A percentile compares a stretch with the other conserved stretches of the same genome.
phyloP scores from a whole-genome alignment of 2,888 invertebrate genomes.

The Sarcophaga caerulescens region DNA sequence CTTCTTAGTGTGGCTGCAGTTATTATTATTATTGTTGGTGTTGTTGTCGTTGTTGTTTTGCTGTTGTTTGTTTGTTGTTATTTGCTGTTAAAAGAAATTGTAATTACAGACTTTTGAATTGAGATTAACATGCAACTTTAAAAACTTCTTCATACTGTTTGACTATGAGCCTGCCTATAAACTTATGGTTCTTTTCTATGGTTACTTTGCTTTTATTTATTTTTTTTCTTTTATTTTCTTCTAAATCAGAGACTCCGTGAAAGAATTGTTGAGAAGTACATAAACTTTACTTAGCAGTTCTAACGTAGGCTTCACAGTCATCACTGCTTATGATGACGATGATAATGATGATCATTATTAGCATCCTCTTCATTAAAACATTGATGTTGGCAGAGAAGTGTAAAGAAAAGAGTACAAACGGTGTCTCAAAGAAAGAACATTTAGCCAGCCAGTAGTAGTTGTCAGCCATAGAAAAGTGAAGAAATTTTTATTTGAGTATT shows the following conservation, averaged over 20 bases:
- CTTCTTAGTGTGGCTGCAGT: constrained; percentile 55
- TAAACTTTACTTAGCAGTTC: constrained; percentile 60
- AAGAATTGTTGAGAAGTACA: constrained; percentile 58
- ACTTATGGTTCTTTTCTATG: constrained; percentile 20
- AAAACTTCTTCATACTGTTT: constrained; percentile 61
- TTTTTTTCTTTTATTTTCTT: neutral
- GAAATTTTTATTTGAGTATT: neutral
- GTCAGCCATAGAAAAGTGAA: constrained; percentile 11
- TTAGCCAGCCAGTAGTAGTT: constrained; percentile 28
- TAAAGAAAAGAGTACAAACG: neutral
- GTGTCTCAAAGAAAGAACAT: constrained; percentile 5
- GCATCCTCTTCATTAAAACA: constrained; percentile 52
- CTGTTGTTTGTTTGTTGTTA: constrained; percentile 53
- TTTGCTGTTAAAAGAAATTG: constrained; percentile 75
- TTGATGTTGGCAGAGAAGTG: constrained; percentile 3
- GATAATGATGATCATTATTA: constrained; percentile 31
- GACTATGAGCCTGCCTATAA: constrained; percentile 51
- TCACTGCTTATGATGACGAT: constrained; percentile 32
- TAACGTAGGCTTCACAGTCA: constrained; percentile 61
- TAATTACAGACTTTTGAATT: constrained; percentile 79
- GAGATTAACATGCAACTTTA: constrained; percentile 79
- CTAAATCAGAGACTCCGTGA: constrained; percentile 13
- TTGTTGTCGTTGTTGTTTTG: constrained; percentile 64
- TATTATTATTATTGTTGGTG: constrained; percentile 71
- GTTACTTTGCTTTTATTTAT: neutral